Percentiles rank a stretch among this genome's conserved stretches.
phyloP scores from a whole-genome alignment of 2,888 invertebrate genomes.

The Diploptera punctata region DNA sequence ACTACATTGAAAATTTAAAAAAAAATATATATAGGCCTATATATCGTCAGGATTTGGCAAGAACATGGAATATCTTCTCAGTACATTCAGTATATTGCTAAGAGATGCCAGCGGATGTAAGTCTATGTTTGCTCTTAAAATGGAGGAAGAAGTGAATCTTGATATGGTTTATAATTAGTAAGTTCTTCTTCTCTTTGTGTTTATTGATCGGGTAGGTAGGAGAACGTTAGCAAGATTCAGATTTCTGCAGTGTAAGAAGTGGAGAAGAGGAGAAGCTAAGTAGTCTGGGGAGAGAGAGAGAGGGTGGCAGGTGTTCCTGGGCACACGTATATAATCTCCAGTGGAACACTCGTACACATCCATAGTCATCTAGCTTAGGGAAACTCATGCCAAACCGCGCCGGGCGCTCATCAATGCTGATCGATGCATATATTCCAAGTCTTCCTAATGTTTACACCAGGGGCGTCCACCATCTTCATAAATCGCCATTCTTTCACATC shows the following conservation, averaged over 20 bases:
- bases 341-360: constrained; percentile 10
- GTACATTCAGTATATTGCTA: too few relatives aligned
- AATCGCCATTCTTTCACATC: neutral
- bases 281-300: neutral
- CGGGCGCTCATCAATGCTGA: constrained; percentile 36
- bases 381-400: neutral
- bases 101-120: too few relatives aligned
- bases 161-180: too few relatives aligned
- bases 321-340: constrained; percentile 33
- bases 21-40: too few relatives aligned
- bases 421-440: constrained; percentile 30
- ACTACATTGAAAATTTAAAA: too few relatives aligned
- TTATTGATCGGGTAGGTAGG: neutral
- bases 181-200: too few relatives aligned
- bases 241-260: constrained; percentile 2
- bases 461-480: constrained; percentile 11
- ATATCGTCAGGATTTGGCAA: too few relatives aligned
- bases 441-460: constrained; percentile 23
- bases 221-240: neutral
- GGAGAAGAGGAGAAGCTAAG: constrained; percentile 5
- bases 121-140: too few relatives aligned
- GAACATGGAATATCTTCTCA: too few relatives aligned
- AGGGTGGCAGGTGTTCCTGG: constrained; percentile 32
- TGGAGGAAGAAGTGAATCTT: too few relatives aligned
- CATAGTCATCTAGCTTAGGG: constrained; percentile 17